Conservation (phyloP, 2,888 invertebrate species). For the Monochamus alternatus region DNA sequence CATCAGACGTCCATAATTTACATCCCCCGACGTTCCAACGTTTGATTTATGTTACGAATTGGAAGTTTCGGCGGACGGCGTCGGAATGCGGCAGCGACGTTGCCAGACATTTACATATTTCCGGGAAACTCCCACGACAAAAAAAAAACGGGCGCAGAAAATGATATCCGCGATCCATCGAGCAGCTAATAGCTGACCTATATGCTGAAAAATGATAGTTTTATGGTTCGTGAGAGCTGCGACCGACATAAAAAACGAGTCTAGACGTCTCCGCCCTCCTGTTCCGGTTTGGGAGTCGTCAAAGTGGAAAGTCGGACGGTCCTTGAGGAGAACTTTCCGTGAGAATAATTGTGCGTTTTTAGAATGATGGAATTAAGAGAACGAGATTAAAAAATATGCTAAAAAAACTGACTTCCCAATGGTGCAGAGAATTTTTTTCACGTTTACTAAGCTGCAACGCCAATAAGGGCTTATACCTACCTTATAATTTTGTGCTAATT, state of each 20-base stretch:
- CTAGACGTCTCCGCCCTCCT: constrained; percentile 4
- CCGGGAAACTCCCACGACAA: neutral
- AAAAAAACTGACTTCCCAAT: too few relatives aligned
- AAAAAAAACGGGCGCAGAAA: neutral
- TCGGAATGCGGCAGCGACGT: neutral
- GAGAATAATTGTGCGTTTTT: too few relatives aligned
- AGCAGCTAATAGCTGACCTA: constrained; percentile 9
- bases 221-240: neutral
- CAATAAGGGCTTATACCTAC: too few relatives aligned
- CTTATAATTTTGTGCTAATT: too few relatives aligned
- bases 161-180: neutral
- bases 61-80: constrained; percentile 32
- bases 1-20: constrained; percentile 1
- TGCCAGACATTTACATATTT: constrained; percentile 2
- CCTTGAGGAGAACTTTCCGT: too few relatives aligned
- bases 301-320: too few relatives aligned
- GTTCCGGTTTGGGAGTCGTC: neutral
- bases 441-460: too few relatives aligned
- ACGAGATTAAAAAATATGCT: too few relatives aligned
- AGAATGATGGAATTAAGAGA: too few relatives aligned
- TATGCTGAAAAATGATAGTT: constrained; percentile 1
- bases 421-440: too few relatives aligned
- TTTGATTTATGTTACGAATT: constrained; percentile 40
- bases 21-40: constrained; percentile 33
- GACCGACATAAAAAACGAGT: neutral